Base-by-base conservation (phyloP, 2,888 invertebrate genomes). In the Gryllus longicercus region DNA sequence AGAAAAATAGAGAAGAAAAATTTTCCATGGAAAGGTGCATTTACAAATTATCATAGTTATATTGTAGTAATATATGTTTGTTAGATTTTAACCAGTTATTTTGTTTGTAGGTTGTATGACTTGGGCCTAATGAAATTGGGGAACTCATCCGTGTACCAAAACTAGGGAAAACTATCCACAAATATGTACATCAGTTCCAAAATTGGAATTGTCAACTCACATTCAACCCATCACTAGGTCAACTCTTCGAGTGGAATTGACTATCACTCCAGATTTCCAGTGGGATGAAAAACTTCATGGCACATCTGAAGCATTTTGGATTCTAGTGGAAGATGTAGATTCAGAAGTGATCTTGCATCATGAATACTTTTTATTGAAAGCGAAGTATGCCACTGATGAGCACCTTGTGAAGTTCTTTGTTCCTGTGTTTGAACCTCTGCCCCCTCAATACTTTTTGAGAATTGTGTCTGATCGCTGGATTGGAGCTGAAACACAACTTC, bases 1-100 rank as follows among this genome's bases (percentile, higher is more conserved):
- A 97, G 86, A 98, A 99, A 99, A 86, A 92, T 99, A 50, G 99
- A 99, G 86, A 99, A 99, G 91, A 99, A 99, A 85, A 95, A 95
- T 86, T 95, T 96, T 86, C 95, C 96, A 0, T 96, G 96, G 95
- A 96, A 86, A 90, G 85, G 84, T 78, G 80, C 75, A 49, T 21
- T 5, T 38, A 38, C 38, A 38, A 38, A 38, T 38, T 38, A 38
- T 38, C 38, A 38, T 38, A 1, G 38, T 8, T 38, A 8, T 38
- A 75, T 23, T 75, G 21, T n/a, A 5, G 75, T 75, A 4, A 21
- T 25, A 75, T 14, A n/a, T 1, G 0, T 14, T 75, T 14, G 11
- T 49, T 49, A 12, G 2, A 49, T 16, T 25, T 18, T 25, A 25
- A 49, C 11, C 2, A 21, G 18, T 75, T 75, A 11, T 50, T 49